Percentiles rank a stretch among this genome's conserved stretches.
phyloP scores from a whole-genome alignment of 2,888 invertebrate species.

The Mesorhabditis spiculigera region DNA sequence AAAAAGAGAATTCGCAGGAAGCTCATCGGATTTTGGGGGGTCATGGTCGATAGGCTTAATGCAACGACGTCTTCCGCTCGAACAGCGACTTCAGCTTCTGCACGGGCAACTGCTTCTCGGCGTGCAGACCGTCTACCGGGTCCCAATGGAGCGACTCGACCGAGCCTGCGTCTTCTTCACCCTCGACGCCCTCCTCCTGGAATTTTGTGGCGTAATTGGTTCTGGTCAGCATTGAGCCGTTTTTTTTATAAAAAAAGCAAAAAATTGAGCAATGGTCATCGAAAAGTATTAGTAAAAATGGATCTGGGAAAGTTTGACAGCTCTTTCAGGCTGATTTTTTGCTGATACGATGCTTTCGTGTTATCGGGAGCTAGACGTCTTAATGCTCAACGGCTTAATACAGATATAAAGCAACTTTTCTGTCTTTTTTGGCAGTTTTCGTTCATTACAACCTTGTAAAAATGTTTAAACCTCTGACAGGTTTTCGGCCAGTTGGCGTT shows the following conservation, averaged over 20 bases:
- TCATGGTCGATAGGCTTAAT: neutral
- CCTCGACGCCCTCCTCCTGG: slow-evolving; percentile 21
- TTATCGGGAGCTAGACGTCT: too few species aligned
- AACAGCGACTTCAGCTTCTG: slow-evolving; percentile 51
- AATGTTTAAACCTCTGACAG: too few species aligned
- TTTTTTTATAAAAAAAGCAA: neutral
- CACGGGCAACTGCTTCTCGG: slow-evolving; percentile 56
- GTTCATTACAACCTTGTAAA: too few species aligned
- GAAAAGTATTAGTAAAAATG: neutral
- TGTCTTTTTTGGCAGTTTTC: too few species aligned
- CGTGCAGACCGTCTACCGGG: slow-evolving; percentile 56
- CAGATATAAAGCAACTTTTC: too few species aligned
- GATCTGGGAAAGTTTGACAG: neutral
- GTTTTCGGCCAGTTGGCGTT: too few species aligned
- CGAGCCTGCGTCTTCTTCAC: slow-evolving; percentile 32
- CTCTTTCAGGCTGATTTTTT: too few species aligned
- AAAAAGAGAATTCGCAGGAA: too few species aligned
- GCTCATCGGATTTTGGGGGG: too few species aligned
- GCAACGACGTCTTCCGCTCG: slow-evolving; percentile 27
- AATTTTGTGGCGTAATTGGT: slow-evolving; percentile 8
- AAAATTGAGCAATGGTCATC: neutral
- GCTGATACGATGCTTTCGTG: too few species aligned
- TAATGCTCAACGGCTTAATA: too few species aligned
- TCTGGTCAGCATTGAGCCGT: neutral
- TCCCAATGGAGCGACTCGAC: slow-evolving; percentile 53